Evolutionary conservation across 23 tunicate species (phyloP).

Genomic region (Corella eumyota): DNA sequence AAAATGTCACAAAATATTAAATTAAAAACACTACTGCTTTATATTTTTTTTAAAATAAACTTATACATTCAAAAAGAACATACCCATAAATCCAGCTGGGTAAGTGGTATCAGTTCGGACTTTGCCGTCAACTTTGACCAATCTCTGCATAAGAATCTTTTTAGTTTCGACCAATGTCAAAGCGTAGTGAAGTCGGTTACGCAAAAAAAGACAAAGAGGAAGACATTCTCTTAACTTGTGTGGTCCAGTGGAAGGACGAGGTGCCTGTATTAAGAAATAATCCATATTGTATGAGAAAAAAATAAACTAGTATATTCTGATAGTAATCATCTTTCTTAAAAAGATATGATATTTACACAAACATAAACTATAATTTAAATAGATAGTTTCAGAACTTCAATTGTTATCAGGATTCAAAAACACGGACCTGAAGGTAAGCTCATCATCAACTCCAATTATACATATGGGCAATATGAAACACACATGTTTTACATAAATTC

Average conservation of each 20-base stretch:
- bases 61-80: no score
- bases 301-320: no score
- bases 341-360: no score
- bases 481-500: no score
- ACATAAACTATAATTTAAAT: no score
- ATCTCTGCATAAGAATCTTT: constrained; percentile 90
- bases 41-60: no score
- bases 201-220: constrained; percentile 75
- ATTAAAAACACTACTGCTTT: no score
- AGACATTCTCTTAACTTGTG: constrained; percentile 94
- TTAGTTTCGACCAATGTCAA: constrained; percentile 76
- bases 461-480: no score
- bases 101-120: constrained; percentile 86
- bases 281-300: not conserved
- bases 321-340: no score
- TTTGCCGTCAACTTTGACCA: constrained; percentile 96
- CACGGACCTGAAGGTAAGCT: constrained; percentile 13
- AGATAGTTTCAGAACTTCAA: constrained; percentile 7
- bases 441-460: constrained; percentile 5
- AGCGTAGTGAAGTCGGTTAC: constrained; percentile 97
- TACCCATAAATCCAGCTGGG: constrained; percentile 99
- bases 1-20: no score
- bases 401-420: not conserved
- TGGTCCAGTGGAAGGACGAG: constrained; percentile 96
- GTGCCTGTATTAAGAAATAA: constrained; percentile 43